phyloP scores from a whole-genome alignment of 2,797 vertebrate species.

The Hippopotamyrus pictus region DNA sequence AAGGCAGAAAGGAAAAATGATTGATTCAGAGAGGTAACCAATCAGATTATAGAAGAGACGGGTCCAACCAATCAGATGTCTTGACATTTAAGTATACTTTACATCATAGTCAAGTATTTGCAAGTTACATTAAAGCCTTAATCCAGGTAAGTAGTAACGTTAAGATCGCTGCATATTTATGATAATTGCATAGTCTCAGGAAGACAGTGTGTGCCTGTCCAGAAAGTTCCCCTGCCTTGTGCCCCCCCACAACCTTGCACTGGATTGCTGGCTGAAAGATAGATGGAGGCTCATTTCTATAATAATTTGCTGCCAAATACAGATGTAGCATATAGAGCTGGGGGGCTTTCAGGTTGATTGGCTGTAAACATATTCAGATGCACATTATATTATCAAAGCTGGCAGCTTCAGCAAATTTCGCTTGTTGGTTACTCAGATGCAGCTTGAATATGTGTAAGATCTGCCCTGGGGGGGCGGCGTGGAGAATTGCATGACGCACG shows the following conservation, averaged over 20 bases:
- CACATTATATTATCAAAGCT: background rate
- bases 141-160: background rate
- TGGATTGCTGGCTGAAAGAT: background rate
- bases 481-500: background rate
- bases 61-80: background rate
- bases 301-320: background rate
- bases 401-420: background rate
- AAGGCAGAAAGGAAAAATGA: background rate
- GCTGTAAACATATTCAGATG: background rate
- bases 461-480: background rate
- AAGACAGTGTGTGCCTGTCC: background rate
- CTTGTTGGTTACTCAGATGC: background rate
- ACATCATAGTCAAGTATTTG: background rate
- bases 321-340: background rate
- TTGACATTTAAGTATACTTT: background rate
- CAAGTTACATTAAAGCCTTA: background rate
- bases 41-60: background rate
- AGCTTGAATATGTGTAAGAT: background rate
- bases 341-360: background rate
- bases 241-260: background rate
- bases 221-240: background rate
- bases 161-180: background rate
- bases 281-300: background rate
- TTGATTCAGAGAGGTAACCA: background rate
- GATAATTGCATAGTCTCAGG: background rate